These are phyloP conservation scores for Candidula unifasciata DNA, from an alignment of 2,888 invertebrate genomes.

Conservation along the genomic window DNA sequence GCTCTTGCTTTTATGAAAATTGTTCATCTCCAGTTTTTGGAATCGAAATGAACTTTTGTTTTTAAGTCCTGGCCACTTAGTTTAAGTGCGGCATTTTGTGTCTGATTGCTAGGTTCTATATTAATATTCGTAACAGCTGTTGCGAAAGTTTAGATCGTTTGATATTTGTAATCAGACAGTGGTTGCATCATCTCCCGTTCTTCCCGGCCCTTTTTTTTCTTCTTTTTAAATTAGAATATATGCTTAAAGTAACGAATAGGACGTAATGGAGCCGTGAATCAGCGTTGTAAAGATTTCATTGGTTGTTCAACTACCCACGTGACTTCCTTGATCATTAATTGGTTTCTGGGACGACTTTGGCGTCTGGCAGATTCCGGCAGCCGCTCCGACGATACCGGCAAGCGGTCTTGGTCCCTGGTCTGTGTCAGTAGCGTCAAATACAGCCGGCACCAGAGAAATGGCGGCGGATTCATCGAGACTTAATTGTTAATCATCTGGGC, in stretches of 20 bases:
- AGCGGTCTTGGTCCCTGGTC: neutral
- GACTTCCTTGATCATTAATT: neutral
- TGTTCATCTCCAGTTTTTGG: neutral
- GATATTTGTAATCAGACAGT: neutral
- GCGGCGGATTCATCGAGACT: constrained; percentile 33
- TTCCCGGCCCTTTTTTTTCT: too few species aligned
- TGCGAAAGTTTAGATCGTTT: neutral
- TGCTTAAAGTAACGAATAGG: neutral
- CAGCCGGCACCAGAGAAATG: constrained; percentile 36
- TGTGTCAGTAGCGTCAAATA: neutral
- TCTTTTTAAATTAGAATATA: neutral
- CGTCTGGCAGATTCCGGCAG: neutral
- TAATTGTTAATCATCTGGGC: constrained; percentile 38
- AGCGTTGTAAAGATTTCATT: neutral
- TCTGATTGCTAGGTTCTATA: constrained; percentile 1
- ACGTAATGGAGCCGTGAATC: constrained; percentile 10
- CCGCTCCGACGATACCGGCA: neutral
- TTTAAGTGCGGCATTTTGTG: neutral
- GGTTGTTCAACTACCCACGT: constrained; percentile 11
- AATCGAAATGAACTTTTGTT: neutral
- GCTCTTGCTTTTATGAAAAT: constrained; percentile 11
- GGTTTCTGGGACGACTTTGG: neutral
- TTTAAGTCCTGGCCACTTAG: neutral
- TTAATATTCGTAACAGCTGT: constrained; percentile 13
- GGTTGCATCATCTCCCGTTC: too few species aligned